Evolutionary conservation across 1,140 invertebrate species (phyloP).

Genomic region (Drosophila eugracilis): DNA sequence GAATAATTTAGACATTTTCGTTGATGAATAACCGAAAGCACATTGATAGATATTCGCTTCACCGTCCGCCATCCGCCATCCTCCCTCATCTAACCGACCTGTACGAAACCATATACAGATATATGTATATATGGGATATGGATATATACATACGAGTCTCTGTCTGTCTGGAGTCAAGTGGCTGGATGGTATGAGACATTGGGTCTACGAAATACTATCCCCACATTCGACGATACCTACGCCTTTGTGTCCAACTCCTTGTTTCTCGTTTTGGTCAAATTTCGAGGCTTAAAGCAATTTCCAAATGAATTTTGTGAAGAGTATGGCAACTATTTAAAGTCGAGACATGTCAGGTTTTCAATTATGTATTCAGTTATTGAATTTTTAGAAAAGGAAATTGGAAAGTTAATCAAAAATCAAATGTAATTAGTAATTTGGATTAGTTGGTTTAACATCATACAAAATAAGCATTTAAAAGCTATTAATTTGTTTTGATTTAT

Average conservation of each 20-base stretch:
- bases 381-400: conserved; percentile 8
- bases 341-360: too few relatives aligned
- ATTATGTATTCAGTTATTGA: conserved; percentile 2
- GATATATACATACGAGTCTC: not conserved
- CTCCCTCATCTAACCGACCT: conserved; percentile 18
- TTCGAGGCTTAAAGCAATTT: conserved; percentile 6
- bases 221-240: conserved; percentile 1
- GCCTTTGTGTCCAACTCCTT: conserved; percentile 15
- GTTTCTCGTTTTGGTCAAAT: conserved; percentile 29
- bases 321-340: conserved; percentile 15
- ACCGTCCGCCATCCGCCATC: not conserved
- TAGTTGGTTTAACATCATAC: not conserved
- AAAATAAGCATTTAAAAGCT: not conserved
- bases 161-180: conserved; percentile 51
- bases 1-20: conserved; percentile 83
- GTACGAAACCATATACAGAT: conserved; percentile 11
- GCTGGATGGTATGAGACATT: conserved; percentile 10
- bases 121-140: too few relatives aligned
- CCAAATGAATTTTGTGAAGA: not conserved
- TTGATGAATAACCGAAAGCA: conserved; percentile 81
- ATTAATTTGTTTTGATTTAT: not conserved
- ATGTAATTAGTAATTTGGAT: too few relatives aligned
- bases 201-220: conserved; percentile 25
- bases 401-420: not conserved
- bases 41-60: conserved; percentile 75